Evolutionary conservation across 1,140 invertebrate genomes (phyloP), one percentile per base, ranked within the genome.

Genomic region (Hylaeus volcanicus): DNA sequence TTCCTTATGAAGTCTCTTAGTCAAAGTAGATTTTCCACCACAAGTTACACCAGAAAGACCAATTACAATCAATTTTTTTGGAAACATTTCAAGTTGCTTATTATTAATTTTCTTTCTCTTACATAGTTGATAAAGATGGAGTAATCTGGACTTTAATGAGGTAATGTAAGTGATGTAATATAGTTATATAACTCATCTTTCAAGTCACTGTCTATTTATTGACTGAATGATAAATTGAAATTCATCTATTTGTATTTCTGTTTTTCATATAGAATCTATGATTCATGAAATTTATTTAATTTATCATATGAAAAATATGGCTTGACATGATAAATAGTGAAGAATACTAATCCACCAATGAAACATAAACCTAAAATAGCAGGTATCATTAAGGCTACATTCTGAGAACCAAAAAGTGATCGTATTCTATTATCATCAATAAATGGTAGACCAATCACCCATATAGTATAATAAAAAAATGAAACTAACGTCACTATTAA

Each of bases 31-130:
- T 93, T 98, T 98, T 56, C 97, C 97, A 66, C 96, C 96, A 84
- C 96, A 96, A 0, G 97, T 97, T 4, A 96, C 95, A 1, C 97
- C 97, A 12, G 96, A 95, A 82, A 98, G 94, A 39, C 96, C 97
- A 74, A 97, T 93, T 12, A 97, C 90, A 26, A 96, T 88, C 96
- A 96, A 97, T 45, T 94, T 91, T 56, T 92, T 91, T 83, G 88
- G 90, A 45, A 90, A 72, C 64, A 85, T 84, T 79, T 60, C 77
- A 26, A 48, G 11, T 60, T 41, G 12, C 11, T 12, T 15, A 48
- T 0, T 58, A 8, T 5, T 51, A n/a, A n/a, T 15, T 64, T 3
- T 45, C 5, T 41, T 55, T 14, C 43, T 60, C 5, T 41, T 63
- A 11, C 3, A 37, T 39, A 4, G 5, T 53, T 48, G 5, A 14